A percentile compares a stretch with the other conserved stretches of the same genome.
phyloP scores from a whole-genome alignment of 1,140 invertebrate species.

The Ceratina australensis region DNA sequence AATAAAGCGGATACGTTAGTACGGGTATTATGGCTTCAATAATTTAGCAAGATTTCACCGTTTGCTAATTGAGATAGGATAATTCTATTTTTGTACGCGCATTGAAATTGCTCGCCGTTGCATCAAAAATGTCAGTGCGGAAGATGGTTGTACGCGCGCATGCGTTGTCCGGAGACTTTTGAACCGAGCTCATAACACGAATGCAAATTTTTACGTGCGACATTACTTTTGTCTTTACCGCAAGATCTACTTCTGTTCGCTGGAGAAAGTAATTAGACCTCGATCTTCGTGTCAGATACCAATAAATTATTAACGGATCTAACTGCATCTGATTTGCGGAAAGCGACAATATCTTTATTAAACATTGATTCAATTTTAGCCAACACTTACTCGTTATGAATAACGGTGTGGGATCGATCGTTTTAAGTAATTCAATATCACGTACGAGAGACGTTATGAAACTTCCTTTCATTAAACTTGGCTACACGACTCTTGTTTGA shows the following conservation, averaged over 20 bases:
- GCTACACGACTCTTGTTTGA: not conserved
- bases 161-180: conserved; percentile 35
- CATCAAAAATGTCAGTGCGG: not conserved
- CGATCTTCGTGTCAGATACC: not conserved
- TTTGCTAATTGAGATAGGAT: not conserved
- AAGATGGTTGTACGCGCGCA: conserved; percentile 11
- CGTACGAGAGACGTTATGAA: not conserved
- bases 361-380: not conserved
- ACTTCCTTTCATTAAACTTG: not conserved
- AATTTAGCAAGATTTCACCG: too few species aligned
- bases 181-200: conserved; percentile 28
- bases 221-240: not conserved
- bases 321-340: too few species aligned
- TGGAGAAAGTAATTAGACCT: not conserved
- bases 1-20: too few species aligned
- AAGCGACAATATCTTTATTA: not conserved
- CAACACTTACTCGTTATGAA: not conserved
- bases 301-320: too few species aligned
- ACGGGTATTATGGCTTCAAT: too few species aligned
- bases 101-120: not conserved
- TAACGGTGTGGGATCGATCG: not conserved
- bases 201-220: conserved; percentile 27
- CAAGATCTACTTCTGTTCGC: not conserved
- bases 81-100: not conserved
- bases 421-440: not conserved